Evolutionary conservation across 2,888 invertebrate genomes (phyloP).

Genomic region (Pristionchus entomophagus): DNA sequence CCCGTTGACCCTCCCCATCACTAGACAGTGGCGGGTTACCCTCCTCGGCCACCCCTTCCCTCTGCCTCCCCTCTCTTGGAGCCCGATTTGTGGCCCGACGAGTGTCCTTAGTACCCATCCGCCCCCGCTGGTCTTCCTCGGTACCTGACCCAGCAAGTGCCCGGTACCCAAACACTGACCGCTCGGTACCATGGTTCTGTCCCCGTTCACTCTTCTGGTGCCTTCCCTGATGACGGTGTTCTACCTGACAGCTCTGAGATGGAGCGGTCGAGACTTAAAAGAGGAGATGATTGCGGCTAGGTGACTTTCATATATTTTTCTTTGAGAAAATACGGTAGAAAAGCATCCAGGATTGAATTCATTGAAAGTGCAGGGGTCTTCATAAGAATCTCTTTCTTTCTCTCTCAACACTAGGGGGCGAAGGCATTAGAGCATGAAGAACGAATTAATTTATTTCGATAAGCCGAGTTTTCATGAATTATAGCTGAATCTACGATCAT

Average conservation of each 20-base stretch:
- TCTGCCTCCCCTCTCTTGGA: too few species aligned
- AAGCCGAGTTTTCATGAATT: too few species aligned
- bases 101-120: neutral
- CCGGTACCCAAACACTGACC: neutral
- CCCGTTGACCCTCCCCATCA: neutral
- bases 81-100: neutral
- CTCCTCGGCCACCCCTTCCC: neutral
- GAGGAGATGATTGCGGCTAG: slow-evolving; percentile 8
- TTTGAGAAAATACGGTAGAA: neutral
- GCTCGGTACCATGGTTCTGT: neutral
- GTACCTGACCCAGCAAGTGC: neutral
- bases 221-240: neutral
- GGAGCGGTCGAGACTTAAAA: neutral
- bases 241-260: slow-evolving; percentile 1
- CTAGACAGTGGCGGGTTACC: neutral
- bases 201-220: neutral
- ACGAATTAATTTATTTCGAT: too few species aligned
- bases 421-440: too few species aligned
- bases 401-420: too few species aligned
- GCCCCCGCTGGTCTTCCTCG: neutral
- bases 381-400: too few species aligned
- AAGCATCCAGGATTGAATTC: too few species aligned
- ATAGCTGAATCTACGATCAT: neutral
- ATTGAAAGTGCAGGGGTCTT: too few species aligned
- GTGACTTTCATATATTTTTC: neutral